Conservation (phyloP, 1,140 invertebrate species). For the Nasonia longicornis region DNA sequence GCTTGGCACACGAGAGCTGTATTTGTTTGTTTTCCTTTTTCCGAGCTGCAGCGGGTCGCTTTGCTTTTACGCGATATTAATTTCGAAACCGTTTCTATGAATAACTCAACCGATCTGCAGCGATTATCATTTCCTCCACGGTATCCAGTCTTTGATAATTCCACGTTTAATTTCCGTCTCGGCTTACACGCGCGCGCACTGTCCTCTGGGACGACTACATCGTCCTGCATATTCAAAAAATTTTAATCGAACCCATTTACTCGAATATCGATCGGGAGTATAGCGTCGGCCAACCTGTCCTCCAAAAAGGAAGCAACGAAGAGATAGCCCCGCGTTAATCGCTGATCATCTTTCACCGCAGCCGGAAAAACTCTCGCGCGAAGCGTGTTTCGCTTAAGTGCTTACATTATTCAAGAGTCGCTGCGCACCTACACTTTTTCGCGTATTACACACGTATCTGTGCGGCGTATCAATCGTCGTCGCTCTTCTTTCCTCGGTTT, state of each 20-base stretch:
- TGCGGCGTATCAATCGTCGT: background rate
- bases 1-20: background rate
- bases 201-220: background rate
- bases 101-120: no score
- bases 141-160: no score
- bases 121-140: no score
- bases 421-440: constrained; percentile 11
- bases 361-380: background rate
- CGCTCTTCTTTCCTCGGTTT: background rate
- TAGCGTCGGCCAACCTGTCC: background rate
- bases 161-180: no score
- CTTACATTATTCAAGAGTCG: constrained; percentile 26
- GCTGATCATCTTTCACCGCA: constrained; percentile 4
- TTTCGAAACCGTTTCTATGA: no score
- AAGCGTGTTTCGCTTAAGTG: constrained; percentile 16
- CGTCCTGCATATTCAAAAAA: background rate
- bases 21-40: no score
- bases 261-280: background rate
- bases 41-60: no score
- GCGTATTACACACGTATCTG: background rate
- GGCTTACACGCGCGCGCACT: no score
- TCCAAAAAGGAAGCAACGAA: background rate
- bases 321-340: background rate
- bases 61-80: no score
- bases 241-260: background rate